Evolutionary conservation across 92 coral and sea anemone genomes (phyloP).

Genomic region (Porites cylindrica): DNA sequence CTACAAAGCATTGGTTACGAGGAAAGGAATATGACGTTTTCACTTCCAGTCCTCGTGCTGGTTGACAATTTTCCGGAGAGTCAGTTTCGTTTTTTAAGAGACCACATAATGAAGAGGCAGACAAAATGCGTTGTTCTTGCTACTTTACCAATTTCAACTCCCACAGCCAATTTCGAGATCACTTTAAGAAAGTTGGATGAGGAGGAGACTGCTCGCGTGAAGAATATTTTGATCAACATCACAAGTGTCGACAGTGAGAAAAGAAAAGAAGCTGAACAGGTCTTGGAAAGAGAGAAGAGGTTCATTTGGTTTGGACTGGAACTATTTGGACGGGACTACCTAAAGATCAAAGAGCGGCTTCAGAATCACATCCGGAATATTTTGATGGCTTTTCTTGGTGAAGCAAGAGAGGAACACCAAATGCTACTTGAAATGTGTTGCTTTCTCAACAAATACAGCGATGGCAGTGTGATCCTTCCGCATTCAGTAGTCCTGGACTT

Average conservation of each 20-base stretch:
- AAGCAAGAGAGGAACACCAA: background rate
- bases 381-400: no score
- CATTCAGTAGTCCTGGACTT: conserved; percentile 43
- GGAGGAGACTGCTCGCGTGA: conserved; percentile 38
- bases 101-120: conserved; percentile 40
- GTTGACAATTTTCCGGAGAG: conserved; percentile 53
- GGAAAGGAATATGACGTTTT: background rate
- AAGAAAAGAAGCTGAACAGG: conserved; percentile 35
- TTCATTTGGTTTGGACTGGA: conserved; percentile 70
- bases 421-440: conserved; percentile 40
- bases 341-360: conserved; percentile 44
- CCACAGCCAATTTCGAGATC: no score
- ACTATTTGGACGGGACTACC: conserved; percentile 54
- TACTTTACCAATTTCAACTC: background rate
- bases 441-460: background rate
- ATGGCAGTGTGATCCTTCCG: background rate
- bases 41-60: conserved; percentile 46
- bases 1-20: conserved; percentile 27
- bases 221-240: conserved; percentile 36
- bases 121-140: conserved; percentile 57
- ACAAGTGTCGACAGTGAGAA: conserved; percentile 17
- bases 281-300: conserved; percentile 48
- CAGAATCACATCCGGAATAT: conserved; percentile 34
- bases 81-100: conserved; percentile 11
- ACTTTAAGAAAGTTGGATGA: background rate